phyloP scores from a whole-genome alignment of 2,797 vertebrate species.

The Picus viridis region DNA sequence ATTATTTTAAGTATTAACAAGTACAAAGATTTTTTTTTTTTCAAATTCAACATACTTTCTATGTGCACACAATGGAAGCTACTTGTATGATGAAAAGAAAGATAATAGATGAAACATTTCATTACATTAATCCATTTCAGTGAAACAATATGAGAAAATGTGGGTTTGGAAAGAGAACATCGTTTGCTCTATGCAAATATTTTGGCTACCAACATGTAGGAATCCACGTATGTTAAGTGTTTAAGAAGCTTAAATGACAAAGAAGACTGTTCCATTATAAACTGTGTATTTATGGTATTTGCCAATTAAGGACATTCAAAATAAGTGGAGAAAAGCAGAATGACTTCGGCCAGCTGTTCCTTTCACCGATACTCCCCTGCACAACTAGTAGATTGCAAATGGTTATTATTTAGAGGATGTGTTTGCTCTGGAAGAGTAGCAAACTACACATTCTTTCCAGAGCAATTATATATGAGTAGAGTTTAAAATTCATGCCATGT shows the following conservation, averaged over 20 bases:
- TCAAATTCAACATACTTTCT: background rate
- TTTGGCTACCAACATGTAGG: background rate
- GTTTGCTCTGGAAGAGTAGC: background rate
- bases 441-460: background rate
- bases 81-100: background rate
- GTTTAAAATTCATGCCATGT: background rate
- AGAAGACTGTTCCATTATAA: background rate
- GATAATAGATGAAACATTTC: background rate
- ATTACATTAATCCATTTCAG: background rate
- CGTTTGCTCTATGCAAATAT: background rate
- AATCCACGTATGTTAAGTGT: background rate
- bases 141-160: background rate
- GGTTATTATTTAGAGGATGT: background rate
- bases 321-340: background rate
- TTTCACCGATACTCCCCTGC: background rate
- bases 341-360: background rate
- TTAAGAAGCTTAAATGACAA: background rate
- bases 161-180: background rate
- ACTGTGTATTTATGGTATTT: background rate
- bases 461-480: background rate
- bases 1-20: background rate
- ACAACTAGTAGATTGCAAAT: background rate
- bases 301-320: background rate
- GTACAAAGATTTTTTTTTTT: background rate
- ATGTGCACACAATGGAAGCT: background rate